Base-by-base conservation (phyloP, 2,797 vertebrate genomes). In the Bucorvus abyssinicus region DNA sequence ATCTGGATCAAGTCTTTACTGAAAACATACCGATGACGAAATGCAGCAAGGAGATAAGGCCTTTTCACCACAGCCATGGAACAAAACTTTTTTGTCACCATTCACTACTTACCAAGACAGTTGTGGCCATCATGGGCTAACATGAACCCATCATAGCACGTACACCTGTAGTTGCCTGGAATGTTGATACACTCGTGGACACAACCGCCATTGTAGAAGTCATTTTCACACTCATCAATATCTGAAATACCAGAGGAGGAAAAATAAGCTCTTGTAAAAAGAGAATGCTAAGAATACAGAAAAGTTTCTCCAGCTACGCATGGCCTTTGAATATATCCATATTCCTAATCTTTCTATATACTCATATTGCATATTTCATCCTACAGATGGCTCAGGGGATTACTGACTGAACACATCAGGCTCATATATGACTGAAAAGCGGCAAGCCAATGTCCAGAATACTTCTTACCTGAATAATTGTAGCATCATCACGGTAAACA, bases 131-230 rank as follows among this genome's bases (percentile, higher is more conserved):
- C 99, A 0, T 99, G 98, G 11, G 99, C 98, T 96, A 99, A 95
- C 99, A 99, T 99, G 98, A 99, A 99, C 12, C 99, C 99, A 49
- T 99, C 99, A 1, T 99, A 99, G 97, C 99, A 99, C 2, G 99
- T 99, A 91, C 99, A 99, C 80, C 99, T 97, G 98, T 99, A 99
- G 98, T 99, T 99, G 18, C 99, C 99, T 1, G 99, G 99, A 94
- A 99, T 99, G 97, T 99, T 99, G 98, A 99, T 99, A 93, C 99
- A 99, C 92, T 99, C 99, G 0, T 99, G 99, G 70, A 99, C 99
- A 22, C 99, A 99, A 82, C 99, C 99, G 0, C 99, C 99, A 0
- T 98, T 99, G 98, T 99, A 99, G 98, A 98, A 98, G 96, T 99
- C 99, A 10, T 99, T 99, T 91, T 99, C 99, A 97, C 99, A 99